Evolutionary conservation across 2,113 vertebrate species (phyloP).

Genomic region (Clarias magur): DNA sequence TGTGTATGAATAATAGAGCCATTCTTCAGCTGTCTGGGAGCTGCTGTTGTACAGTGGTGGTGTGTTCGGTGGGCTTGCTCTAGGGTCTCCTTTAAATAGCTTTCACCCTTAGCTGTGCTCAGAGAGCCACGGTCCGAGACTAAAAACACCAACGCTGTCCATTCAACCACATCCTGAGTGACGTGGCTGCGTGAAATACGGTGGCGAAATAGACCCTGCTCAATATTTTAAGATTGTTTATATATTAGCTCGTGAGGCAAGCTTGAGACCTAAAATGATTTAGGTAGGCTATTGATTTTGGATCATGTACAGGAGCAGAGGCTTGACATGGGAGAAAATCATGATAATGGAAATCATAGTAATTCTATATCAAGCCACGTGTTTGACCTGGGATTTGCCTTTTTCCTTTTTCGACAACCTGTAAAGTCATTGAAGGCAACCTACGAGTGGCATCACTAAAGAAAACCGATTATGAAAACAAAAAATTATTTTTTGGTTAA

Average conservation of each 20-base stretch:
- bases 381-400: conserved; percentile 60
- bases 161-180: conserved; percentile 14
- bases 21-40: conserved; percentile 67
- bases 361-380: conserved; percentile 64
- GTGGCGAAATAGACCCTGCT: conserved; percentile 6
- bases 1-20: conserved; percentile 74
- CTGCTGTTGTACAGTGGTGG: conserved; percentile 54
- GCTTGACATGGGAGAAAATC: conserved; percentile 54
- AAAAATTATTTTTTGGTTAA: conserved; percentile 68
- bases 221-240: neutral
- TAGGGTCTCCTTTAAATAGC: conserved; percentile 54
- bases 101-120: conserved; percentile 41
- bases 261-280: conserved; percentile 64
- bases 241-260: neutral
- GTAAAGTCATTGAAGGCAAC: conserved; percentile 54
- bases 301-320: conserved; percentile 64
- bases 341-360: conserved; percentile 59
- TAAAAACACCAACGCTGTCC: conserved; percentile 19
- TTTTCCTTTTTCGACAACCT: conserved; percentile 33
- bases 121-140: neutral
- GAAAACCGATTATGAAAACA: conserved; percentile 67
- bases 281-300: conserved; percentile 77
- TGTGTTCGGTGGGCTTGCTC: conserved; percentile 64
- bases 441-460: conserved; percentile 65
- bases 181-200: neutral